Percentiles rank a stretch among this genome's conserved stretches.
phyloP scores from a whole-genome alignment of 1,140 invertebrate genomes.

The Arion vulgaris region DNA sequence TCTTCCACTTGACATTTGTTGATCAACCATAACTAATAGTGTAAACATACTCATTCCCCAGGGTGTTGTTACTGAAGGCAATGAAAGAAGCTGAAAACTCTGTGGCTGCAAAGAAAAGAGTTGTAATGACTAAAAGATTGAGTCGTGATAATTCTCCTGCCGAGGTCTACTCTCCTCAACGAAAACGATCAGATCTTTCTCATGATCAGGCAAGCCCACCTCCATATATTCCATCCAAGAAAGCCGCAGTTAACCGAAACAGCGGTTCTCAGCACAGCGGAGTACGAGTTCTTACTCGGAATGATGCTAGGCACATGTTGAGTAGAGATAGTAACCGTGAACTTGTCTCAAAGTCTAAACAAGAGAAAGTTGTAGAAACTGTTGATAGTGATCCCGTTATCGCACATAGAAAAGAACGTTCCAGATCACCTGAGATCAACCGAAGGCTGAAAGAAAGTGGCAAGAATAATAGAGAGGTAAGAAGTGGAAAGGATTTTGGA shows the following conservation, averaged over 20 bases:
- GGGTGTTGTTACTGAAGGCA: slow-evolving; percentile 82
- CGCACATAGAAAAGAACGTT: background rate
- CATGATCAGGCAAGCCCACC: slow-evolving; percentile 17
- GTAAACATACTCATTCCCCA: slow-evolving; percentile 55
- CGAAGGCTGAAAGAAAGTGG: background rate
- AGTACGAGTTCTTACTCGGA: background rate
- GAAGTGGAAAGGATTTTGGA: background rate
- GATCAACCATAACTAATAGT: too few species aligned
- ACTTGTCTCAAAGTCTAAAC: slow-evolving; percentile 42
- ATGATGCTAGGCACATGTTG: slow-evolving; percentile 23
- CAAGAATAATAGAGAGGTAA: background rate
- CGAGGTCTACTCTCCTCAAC: slow-evolving; percentile 29
- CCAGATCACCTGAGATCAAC: background rate
- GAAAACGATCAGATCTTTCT: slow-evolving; percentile 15
- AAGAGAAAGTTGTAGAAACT: slow-evolving; percentile 31
- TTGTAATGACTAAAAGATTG: slow-evolving; percentile 29
- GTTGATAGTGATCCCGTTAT: background rate
- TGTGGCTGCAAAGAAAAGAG: slow-evolving; percentile 68
- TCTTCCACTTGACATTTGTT: too few species aligned
- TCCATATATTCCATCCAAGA: slow-evolving; percentile 36
- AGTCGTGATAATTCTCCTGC: slow-evolving; percentile 1
- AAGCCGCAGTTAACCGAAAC: background rate
- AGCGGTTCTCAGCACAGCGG: background rate
- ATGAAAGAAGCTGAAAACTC: slow-evolving; percentile 91
- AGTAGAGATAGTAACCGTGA: background rate